A percentile compares a stretch with the other conserved stretches of the same genome.
Evolutionary conservation across 2,113 vertebrate species (phyloP).

Genomic region (Periophthalmus modestus): DNA sequence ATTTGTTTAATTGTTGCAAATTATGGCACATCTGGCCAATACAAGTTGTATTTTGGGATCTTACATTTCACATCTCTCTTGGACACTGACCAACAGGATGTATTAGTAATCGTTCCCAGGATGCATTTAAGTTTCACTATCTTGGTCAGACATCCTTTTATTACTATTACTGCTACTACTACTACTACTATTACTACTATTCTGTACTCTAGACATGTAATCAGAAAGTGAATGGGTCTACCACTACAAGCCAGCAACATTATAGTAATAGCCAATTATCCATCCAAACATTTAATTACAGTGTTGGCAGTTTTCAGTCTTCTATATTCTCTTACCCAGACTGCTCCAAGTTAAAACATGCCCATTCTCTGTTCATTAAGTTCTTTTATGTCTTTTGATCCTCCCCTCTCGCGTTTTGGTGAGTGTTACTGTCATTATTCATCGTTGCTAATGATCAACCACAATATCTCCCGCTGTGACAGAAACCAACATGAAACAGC

Average conservation of each 20-base stretch:
- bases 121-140: not conserved
- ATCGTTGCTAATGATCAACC: conserved; percentile 50
- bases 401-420: conserved; percentile 34
- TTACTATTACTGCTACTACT: too few relatives aligned
- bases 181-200: too few relatives aligned
- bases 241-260: not conserved
- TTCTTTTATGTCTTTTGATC: conserved; percentile 3
- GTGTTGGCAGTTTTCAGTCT: not conserved
- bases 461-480: conserved; percentile 51
- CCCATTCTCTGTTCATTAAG: conserved; percentile 9
- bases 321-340: conserved; percentile 6
- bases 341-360: conserved; percentile 7
- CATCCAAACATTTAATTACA: not conserved
- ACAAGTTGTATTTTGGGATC: not conserved
- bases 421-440: conserved; percentile 58
- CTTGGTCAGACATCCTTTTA: not conserved
- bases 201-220: not conserved
- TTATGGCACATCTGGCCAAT: not conserved
- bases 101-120: not conserved
- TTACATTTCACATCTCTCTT: not conserved
- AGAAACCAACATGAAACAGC: conserved; percentile 54
- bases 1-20: not conserved
- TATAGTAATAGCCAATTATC: not conserved
- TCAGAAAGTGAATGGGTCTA: not conserved
- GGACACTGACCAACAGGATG: not conserved